These are phyloP conservation scores for Phrynocephalus vlangalii DNA, from an alignment of 2,797 vertebrate genomes.

Conservation along the genomic window DNA sequence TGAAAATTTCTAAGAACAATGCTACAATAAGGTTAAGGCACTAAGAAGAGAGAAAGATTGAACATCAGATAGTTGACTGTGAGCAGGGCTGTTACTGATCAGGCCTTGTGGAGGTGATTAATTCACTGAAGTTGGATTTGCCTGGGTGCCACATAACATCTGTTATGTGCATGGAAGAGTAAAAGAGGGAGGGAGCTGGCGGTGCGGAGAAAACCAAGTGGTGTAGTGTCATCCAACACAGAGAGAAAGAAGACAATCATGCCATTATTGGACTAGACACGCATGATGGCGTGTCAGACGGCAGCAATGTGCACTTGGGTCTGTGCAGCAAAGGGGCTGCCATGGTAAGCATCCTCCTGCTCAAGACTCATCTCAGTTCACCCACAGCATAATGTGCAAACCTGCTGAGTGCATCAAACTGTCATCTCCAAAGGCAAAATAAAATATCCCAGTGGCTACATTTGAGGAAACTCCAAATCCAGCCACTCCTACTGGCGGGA, in stretches of 20 bases:
- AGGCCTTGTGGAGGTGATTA: no score
- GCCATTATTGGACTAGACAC: background rate
- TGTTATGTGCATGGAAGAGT: background rate
- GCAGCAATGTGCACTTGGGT: background rate
- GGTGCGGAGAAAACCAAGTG: constrained; percentile 2
- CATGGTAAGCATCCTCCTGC: background rate
- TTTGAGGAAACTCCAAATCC: constrained; percentile 60
- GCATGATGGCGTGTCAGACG: background rate
- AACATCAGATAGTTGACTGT: no score
- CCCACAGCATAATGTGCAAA: constrained; percentile 4
- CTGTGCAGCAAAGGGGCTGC: background rate
- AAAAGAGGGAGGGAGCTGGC: background rate
- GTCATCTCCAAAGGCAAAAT: constrained; percentile 60
- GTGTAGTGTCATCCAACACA: background rate
- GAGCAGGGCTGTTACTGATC: no score
- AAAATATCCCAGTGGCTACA: constrained; percentile 60
- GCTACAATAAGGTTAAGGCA: no score
- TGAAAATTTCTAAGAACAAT: no score
- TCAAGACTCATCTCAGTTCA: background rate
- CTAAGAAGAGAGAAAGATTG: no score
- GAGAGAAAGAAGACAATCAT: background rate
- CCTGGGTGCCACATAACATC: background rate
- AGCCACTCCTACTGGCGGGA: constrained; percentile 60
- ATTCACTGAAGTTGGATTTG: no score
- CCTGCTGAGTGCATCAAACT: constrained; percentile 13